phyloP scores from a whole-genome alignment of 1,140 invertebrate species.

The Dinothrombium tinctorium region DNA sequence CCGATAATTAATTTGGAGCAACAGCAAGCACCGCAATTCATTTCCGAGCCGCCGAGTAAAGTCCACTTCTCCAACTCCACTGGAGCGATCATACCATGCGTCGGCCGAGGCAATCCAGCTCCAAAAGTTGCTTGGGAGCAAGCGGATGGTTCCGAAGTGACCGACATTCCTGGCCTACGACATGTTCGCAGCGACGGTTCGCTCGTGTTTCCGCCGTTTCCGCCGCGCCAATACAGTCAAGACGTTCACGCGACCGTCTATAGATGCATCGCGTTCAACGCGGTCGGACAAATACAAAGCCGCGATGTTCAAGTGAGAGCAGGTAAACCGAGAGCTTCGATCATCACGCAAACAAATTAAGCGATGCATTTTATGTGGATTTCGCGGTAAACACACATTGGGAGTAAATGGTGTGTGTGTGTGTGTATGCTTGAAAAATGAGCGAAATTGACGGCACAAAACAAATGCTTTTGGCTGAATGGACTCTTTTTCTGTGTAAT shows the following conservation, averaged over 20 bases:
- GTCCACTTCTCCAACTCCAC: neutral
- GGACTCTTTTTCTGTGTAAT: no score
- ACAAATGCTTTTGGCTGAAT: no score
- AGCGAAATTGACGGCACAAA: no score
- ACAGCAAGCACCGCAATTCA: no score
- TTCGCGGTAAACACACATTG: no score
- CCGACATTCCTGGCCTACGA: neutral
- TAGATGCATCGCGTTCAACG: slow-evolving; percentile 22
- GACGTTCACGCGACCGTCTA: slow-evolving; percentile 19
- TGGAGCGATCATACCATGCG: neutral
- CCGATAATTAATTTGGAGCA: no score
- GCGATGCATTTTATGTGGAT: neutral
- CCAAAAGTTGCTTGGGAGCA: neutral
- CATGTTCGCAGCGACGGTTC: slow-evolving; percentile 40
- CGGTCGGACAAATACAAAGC: slow-evolving; percentile 21
- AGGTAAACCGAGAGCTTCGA: slow-evolving; percentile 17
- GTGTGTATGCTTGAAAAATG: no score
- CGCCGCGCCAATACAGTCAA: slow-evolving; percentile 13
- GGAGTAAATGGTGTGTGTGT: no score
- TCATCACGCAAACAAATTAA: neutral
- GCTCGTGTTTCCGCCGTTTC: slow-evolving; percentile 25
- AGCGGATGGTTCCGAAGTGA: neutral
- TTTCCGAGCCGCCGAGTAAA: neutral
- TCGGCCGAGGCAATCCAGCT: neutral
- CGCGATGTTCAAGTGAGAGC: slow-evolving; percentile 21